A percentile compares a stretch with the other conserved stretches of the same genome.
Conservation (phyloP, 2,888 invertebrate genomes). For the Fissipunctia ypsillon region DNA sequence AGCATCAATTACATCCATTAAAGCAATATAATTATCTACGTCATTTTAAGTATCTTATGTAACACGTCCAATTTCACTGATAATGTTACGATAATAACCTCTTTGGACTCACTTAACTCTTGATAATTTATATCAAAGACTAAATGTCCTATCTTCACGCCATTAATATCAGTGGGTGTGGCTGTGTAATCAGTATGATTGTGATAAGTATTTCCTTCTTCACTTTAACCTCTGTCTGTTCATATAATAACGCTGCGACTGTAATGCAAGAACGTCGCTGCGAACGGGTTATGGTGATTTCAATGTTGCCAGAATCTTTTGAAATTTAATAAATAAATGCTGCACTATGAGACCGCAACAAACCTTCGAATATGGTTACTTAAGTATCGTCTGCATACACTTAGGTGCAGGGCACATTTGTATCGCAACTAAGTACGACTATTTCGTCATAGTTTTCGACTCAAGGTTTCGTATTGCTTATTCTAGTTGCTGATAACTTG, state of each 20-base stretch:
- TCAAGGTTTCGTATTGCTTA: slow-evolving; percentile 37
- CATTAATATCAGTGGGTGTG: slow-evolving; percentile 59
- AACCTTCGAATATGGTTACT: background rate
- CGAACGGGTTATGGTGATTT: slow-evolving; percentile 54
- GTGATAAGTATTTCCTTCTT: slow-evolving; percentile 56
- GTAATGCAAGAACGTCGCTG: slow-evolving; percentile 39
- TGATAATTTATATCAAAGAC: slow-evolving; percentile 59
- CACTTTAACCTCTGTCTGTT: slow-evolving; percentile 17
- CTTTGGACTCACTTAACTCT: slow-evolving; percentile 33
- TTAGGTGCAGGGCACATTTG: slow-evolving; percentile 12
- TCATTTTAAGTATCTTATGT: slow-evolving; percentile 52
- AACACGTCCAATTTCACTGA: slow-evolving; percentile 58
- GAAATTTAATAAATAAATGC: slow-evolving; percentile 1
- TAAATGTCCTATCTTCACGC: slow-evolving; percentile 50
- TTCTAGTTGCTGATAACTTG: slow-evolving; percentile 45
- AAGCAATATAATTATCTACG: slow-evolving; percentile 52
- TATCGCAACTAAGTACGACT: slow-evolving; percentile 15
- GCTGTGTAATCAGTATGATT: slow-evolving; percentile 50
- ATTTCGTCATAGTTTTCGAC: slow-evolving; percentile 31
- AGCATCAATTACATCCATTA: slow-evolving; percentile 60
- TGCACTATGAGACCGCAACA: background rate
- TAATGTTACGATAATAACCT: slow-evolving; percentile 56
- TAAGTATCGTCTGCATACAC: background rate
- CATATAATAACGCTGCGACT: slow-evolving; percentile 13
- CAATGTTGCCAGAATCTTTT: slow-evolving; percentile 40